These are phyloP conservation scores for Manis pentadactyla DNA, from an alignment of 2,797 vertebrate species.

Conservation along the genomic window DNA sequence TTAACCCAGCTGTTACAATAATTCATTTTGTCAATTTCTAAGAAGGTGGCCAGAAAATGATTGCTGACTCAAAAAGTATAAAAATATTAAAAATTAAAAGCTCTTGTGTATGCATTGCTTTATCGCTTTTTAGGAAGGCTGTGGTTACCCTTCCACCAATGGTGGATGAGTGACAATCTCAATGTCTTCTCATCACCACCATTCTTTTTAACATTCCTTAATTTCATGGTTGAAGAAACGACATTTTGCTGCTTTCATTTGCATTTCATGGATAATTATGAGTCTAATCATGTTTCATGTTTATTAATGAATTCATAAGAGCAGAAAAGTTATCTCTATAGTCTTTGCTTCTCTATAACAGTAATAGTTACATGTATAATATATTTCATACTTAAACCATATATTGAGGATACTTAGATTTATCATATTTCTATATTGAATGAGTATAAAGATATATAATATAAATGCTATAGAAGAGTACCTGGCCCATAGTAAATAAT, in stretches of 20 bases:
- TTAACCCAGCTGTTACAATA: background rate
- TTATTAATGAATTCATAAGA: constrained; percentile 36
- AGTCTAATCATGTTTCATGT: constrained; percentile 36
- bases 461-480: background rate
- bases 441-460: background rate
- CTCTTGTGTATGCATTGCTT: background rate
- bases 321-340: background rate
- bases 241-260: constrained; percentile 48
- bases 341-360: background rate
- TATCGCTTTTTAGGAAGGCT: background rate
- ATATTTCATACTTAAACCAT: background rate
- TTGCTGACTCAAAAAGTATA: background rate
- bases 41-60: background rate
- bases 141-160: background rate
- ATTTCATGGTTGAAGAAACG: constrained; percentile 41
- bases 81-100: constrained; percentile 36
- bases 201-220: constrained; percentile 46
- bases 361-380: background rate
- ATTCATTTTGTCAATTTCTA: background rate
- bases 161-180: background rate
- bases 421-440: background rate
- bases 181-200: background rate
- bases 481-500: background rate
- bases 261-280: constrained; percentile 32
- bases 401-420: background rate